Base-by-base conservation (phyloP, 1,140 invertebrate genomes). In the Bombus fervidus region DNA sequence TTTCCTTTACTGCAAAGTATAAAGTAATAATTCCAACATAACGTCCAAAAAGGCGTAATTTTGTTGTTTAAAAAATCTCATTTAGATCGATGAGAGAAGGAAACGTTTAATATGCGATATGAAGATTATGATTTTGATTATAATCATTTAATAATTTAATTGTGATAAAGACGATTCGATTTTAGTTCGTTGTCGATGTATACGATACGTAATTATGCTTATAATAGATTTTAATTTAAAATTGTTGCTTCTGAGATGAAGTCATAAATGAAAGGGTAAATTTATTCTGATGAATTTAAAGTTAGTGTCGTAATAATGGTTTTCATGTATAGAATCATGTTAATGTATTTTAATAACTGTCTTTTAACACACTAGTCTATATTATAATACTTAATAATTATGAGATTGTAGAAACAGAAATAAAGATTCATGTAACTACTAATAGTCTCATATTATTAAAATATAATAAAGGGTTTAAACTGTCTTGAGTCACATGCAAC, bases 1-100 rank as follows among this genome's bases (percentile, higher is more conserved):
- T 57, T 85, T 86, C 64, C 31, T 69, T 6, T 57, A 22, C 59
- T 86, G 71, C 47, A 84, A 79, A 71, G 66, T 71, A 59, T 47
- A 84, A 57, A 39, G 66, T 66, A 39, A 79, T 66, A 12, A 22
- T 71, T 71, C 66, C 25, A 77, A 62, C 66, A 79, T 78, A 78
- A 57, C 75, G 47, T 43, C 25, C n/a, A 28, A 59, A 28, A 69
- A 69, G 12, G 22, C 41, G 43, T 37, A 47, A 59, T 59, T 76
- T 28, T 31, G 41, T 57, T 39, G 31, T 73, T 80, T 39, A 41
- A 85, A 22, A 25, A 9, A 39, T 31, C 15, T 18, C 53, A n/a
- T 81, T 81, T 66, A 41, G 28, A 12, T 39, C 22, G 18, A 66
- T 28, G 43, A 73, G 2, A 25, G 18, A 39, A 53, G 3, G 2